phyloP scores from a whole-genome alignment of 2,113 vertebrate genomes.

The Rhynchopsitta pachyrhyncha region DNA sequence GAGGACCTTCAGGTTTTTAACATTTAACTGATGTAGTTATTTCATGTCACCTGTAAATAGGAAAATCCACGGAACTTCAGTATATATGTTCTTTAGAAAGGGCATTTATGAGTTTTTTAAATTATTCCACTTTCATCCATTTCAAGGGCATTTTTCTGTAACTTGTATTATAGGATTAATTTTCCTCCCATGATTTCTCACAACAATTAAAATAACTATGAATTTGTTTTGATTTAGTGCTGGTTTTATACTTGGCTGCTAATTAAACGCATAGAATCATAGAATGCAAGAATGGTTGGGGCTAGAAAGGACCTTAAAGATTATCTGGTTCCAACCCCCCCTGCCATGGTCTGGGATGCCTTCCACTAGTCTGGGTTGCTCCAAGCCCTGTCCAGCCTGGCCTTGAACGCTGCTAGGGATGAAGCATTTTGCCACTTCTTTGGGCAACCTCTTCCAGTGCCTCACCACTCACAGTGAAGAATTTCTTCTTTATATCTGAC shows the following conservation, averaged over 20 bases:
- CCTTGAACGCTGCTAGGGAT: background rate
- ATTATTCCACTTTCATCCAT: background rate
- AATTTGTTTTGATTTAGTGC: conserved; percentile 1
- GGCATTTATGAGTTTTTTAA: conserved; percentile 21
- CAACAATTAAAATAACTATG: conserved; percentile 9
- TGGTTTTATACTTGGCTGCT: conserved; percentile 28
- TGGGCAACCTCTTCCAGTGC: background rate
- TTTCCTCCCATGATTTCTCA: background rate
- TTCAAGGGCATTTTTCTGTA: background rate
- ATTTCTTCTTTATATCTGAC: background rate
- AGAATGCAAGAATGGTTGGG: background rate
- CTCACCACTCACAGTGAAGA: background rate
- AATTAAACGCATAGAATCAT: background rate
- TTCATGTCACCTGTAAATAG: background rate
- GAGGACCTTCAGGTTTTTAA: background rate
- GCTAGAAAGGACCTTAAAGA: background rate
- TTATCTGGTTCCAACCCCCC: background rate
- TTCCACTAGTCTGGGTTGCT: background rate
- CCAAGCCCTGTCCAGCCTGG: background rate
- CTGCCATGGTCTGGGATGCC: background rate
- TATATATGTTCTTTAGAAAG: background rate
- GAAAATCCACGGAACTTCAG: background rate
- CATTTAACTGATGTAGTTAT: background rate
- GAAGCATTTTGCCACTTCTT: background rate
- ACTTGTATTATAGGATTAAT: conserved; percentile 16